Conservation (phyloP, 2,113 vertebrate species). For the Muscicapa adusta region DNA sequence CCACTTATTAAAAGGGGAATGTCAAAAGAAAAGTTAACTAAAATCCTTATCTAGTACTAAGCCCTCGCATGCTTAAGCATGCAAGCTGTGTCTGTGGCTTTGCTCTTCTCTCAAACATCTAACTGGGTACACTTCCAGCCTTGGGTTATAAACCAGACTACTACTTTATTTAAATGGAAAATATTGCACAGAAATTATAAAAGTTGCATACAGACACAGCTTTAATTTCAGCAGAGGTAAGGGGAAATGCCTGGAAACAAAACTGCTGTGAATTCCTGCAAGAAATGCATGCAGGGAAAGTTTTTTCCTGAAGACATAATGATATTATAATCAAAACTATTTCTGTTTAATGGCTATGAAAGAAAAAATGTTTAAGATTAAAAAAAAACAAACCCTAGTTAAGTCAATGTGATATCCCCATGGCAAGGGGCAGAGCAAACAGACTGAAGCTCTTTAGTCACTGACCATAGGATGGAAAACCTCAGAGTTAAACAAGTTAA, state of each 20-base stretch:
- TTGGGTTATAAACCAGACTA: not conserved
- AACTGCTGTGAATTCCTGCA: not conserved
- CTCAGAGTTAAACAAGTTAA: not conserved
- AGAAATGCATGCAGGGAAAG: not conserved
- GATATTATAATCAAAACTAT: not conserved
- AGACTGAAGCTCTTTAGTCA: not conserved
- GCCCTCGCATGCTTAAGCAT: not conserved
- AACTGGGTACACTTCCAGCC: not conserved
- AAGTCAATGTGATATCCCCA: not conserved
- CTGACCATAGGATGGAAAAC: not conserved
- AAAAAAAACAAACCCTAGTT: not conserved
- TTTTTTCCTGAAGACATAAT: not conserved
- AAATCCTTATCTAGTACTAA: not conserved
- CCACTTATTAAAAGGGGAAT: not conserved
- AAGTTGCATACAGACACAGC: not conserved
- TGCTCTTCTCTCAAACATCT: not conserved
- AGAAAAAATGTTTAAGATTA: not conserved
- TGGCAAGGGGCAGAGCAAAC: not conserved
- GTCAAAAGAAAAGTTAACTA: not conserved
- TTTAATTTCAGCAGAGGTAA: not conserved
- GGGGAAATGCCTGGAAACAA: not conserved
- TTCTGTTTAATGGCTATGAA: not conserved
- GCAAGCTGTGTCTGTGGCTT: not conserved
- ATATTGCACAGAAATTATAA: not conserved
- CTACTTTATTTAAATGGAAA: not conserved